These are phyloP conservation scores for Lasioglossum calceatum DNA, from an alignment of 2,888 invertebrate species.

Conservation along the genomic window DNA sequence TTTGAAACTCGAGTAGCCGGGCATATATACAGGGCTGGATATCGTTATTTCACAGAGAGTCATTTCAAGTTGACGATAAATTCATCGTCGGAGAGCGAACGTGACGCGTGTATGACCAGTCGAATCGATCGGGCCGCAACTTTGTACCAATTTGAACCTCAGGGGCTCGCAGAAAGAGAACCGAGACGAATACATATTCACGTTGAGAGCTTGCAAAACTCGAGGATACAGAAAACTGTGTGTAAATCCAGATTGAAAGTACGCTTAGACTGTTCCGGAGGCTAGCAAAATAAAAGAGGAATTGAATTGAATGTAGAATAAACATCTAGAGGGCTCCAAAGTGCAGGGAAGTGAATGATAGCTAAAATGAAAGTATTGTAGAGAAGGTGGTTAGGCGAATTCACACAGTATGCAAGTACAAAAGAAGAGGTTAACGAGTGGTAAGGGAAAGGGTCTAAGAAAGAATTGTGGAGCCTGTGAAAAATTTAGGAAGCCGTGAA, in stretches of 20 bases:
- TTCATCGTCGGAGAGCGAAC: neutral
- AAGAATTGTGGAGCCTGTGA: too few relatives aligned
- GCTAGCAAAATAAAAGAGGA: neutral
- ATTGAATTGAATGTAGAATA: neutral
- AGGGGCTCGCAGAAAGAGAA: neutral
- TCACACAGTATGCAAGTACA: too few relatives aligned
- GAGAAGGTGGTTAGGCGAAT: too few relatives aligned
- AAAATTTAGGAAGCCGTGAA: too few relatives aligned
- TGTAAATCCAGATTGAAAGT: neutral
- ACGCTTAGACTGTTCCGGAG: neutral
- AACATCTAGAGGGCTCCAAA: neutral
- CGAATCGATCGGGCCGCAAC: neutral
- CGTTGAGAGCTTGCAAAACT: neutral
- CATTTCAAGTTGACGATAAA: neutral
- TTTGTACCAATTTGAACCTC: neutral
- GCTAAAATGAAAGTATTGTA: neutral
- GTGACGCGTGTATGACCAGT: neutral
- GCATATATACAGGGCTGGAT: neutral
- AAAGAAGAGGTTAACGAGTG: too few relatives aligned
- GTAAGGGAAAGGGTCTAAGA: too few relatives aligned
- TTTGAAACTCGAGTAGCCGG: neutral
- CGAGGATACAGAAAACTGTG: neutral
- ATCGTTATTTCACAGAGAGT: constrained; percentile 1
- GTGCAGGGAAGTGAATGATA: neutral
- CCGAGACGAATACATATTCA: neutral